Evolutionary conservation across 1,140 invertebrate species (phyloP).

Genomic region (Acyrthosiphon pisum): DNA sequence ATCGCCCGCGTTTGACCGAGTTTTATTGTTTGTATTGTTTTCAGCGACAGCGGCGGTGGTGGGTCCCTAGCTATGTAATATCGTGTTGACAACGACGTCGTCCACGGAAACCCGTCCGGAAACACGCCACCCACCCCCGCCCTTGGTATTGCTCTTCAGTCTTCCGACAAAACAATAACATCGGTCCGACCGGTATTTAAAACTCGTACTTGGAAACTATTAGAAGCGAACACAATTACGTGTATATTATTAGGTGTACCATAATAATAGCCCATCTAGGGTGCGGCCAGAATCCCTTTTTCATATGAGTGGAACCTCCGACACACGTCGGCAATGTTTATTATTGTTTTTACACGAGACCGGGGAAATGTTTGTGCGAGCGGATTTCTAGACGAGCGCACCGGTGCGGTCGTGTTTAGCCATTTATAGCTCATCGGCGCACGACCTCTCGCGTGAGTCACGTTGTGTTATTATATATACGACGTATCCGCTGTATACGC

Average conservation of each 20-base stretch:
- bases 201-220: constrained; percentile 18
- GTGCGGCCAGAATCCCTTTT: constrained; percentile 7
- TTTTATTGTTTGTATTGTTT: constrained; percentile 53
- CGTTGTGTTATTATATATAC: not conserved
- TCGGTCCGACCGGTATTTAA: constrained; percentile 44
- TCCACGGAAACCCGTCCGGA: constrained; percentile 44
- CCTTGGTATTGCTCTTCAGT: not conserved
- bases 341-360: constrained; percentile 13
- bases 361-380: constrained; percentile 18
- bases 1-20: constrained; percentile 51
- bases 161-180: constrained; percentile 1
- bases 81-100: not conserved
- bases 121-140: constrained; percentile 23
- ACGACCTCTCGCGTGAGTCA: constrained; percentile 39
- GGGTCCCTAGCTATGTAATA: not conserved
- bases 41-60: not conserved
- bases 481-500: not conserved
- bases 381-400: constrained; percentile 36
- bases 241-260: not conserved
- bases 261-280: not conserved
- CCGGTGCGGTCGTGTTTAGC: constrained; percentile 46
- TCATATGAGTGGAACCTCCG: not conserved
- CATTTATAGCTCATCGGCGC: constrained; percentile 54
- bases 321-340: not conserved
- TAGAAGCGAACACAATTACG: not conserved